Evolutionary conservation across 2,797 vertebrate species (phyloP), one percentile per base, ranked within the genome.

Genomic region (Thamnophis elegans): DNA sequence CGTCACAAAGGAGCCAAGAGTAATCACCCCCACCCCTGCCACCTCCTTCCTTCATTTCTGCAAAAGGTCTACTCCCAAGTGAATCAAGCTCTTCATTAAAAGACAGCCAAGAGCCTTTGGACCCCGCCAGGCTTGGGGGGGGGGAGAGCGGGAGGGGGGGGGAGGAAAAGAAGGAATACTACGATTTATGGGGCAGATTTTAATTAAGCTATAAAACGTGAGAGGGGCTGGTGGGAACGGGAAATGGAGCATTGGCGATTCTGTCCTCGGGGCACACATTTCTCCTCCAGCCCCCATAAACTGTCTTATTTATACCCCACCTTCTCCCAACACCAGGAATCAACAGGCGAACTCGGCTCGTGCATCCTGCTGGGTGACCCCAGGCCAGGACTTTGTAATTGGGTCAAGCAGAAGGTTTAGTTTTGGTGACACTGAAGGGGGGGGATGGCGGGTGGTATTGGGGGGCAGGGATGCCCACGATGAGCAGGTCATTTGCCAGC

Each of bases 51-150:
- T 90, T 53, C 58, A 54, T 92, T 90, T 51, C 42, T 86, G 60
- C 42, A 85, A 94, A 94, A 94, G 92, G 94, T 95, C 85, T 95
- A 91, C 94, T 96, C 95, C 94, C 94, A 92, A 95, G 94, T 95
- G 95, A 96, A 95, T 95, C 95, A 94, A 73, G 55, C 93, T 73
- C 94, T 94, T 96, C 93, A 94, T 95, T 94, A 94, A 95, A 95
- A 95, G 93, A 60, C 91, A 25, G 68, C 68, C 78, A 12, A 89
- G 91, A 91, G 56, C 86, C 92, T 65, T 32, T 92, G 88, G 93
- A 68, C 88, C 55, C 88, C 9, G 87, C 91, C 36, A 89, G 93
- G 73, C 28, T 90, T 26, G 53, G 25, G 26, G 51, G 12, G 12
- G 14, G 3, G 58, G 85, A 9, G 85, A 32, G 7, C 1, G 32